Evolutionary conservation across 2,888 invertebrate species (phyloP).

Genomic region (Noctua pronuba): DNA sequence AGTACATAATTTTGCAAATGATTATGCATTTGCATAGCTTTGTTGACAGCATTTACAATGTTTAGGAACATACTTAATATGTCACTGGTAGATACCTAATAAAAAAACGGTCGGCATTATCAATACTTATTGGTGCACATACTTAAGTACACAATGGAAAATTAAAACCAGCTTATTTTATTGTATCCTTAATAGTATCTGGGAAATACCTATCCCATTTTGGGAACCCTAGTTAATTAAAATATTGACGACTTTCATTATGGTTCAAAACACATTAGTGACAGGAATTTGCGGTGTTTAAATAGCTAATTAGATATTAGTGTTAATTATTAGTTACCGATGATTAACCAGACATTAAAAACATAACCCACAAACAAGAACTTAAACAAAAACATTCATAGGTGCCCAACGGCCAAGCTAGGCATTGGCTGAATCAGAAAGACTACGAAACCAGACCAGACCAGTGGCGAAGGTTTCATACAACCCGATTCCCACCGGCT

Average conservation of each 20-base stretch:
- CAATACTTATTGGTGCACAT: not conserved
- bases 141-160: conserved; percentile 6
- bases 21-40: not conserved
- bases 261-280: conserved; percentile 1
- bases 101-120: not conserved
- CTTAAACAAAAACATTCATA: not conserved
- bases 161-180: not conserved
- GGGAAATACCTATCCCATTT: not conserved
- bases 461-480: too few relatives aligned
- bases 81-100: not conserved
- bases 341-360: not conserved
- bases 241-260: conserved; percentile 6
- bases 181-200: conserved; percentile 8
- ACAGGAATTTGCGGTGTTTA: conserved; percentile 1
- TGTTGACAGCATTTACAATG: not conserved
- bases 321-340: conserved; percentile 1
- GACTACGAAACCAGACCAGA: conserved; percentile 4
- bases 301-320: conserved; percentile 9
- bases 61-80: not conserved
- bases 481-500: too few relatives aligned
- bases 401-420: not conserved
- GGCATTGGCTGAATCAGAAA: not conserved
- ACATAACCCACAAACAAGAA: not conserved
- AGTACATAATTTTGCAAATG: conserved; percentile 9
- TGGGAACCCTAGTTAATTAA: not conserved